Conservation (phyloP, 2,888 invertebrate genomes). For the Drosophila austrosaltans region DNA sequence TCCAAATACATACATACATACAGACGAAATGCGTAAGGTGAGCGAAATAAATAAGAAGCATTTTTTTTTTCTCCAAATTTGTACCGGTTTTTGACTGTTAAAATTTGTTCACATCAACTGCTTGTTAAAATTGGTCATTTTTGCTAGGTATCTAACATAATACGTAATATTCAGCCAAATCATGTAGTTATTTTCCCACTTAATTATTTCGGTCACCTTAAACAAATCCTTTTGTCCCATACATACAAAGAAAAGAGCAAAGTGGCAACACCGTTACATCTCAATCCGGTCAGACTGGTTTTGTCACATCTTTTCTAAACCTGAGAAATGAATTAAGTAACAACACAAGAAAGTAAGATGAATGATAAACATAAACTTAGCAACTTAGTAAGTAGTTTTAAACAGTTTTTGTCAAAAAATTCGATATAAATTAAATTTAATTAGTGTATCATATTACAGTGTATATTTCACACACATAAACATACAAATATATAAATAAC, state of each 20-base stretch:
- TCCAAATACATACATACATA: slow-evolving; percentile 1
- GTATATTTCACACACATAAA: not conserved
- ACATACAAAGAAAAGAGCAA: slow-evolving; percentile 6
- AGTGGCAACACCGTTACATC: slow-evolving; percentile 3
- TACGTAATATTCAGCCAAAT: not conserved
- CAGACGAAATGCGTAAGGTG: slow-evolving; percentile 6
- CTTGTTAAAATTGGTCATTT: not conserved
- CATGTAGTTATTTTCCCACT: not conserved
- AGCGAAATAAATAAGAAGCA: slow-evolving; percentile 3
- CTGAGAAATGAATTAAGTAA: slow-evolving; percentile 5
- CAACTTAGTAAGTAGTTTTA: slow-evolving; percentile 24
- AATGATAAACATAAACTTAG: slow-evolving; percentile 4
- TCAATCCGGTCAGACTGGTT: slow-evolving; percentile 11
- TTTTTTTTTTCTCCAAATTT: not conserved
- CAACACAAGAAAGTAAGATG: not conserved
- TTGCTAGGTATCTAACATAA: not conserved
- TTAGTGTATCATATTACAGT: slow-evolving; percentile 8
- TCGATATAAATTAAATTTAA: slow-evolving; percentile 13
- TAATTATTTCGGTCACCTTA: slow-evolving; percentile 12
- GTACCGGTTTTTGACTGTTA: not conserved
- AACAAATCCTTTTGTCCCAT: slow-evolving; percentile 4
- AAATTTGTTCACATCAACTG: not conserved
- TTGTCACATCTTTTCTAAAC: slow-evolving; percentile 6
- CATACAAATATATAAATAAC: slow-evolving; percentile 2
- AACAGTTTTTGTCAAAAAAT: slow-evolving; percentile 14